Percentiles rank a stretch among this genome's conserved stretches.
phyloP scores from a whole-genome alignment of 2,113 vertebrate genomes.

The Bothrops jararaca region DNA sequence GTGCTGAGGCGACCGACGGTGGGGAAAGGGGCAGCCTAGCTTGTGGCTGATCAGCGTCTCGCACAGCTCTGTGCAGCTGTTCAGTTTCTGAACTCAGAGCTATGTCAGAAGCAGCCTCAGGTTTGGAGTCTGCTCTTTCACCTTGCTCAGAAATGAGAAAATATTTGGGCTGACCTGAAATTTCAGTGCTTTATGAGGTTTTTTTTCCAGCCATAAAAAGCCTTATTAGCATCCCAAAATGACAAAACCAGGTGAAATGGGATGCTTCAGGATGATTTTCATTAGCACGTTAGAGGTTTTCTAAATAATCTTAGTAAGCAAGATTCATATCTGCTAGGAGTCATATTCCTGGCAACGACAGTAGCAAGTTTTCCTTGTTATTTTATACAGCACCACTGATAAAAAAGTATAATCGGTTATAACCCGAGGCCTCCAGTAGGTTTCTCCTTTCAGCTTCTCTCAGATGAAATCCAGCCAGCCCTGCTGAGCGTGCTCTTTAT shows the following conservation, averaged over 20 bases:
- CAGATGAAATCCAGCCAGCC: rapidly evolving
- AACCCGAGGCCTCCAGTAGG: neutral
- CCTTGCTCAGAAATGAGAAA: neutral
- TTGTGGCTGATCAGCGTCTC: neutral
- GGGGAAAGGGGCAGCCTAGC: neutral
- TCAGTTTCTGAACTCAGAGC: neutral
- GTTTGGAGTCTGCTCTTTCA: neutral
- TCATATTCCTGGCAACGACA: neutral
- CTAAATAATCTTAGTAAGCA: neutral
- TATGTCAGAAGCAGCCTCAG: neutral
- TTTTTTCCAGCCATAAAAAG: neutral
- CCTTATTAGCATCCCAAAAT: neutral
- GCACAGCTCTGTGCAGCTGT: neutral
- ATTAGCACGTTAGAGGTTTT: neutral
- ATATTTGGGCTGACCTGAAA: neutral
- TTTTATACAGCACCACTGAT: neutral
- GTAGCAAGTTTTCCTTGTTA: neutral
- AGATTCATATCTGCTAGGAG: neutral
- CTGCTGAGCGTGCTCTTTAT: neutral
- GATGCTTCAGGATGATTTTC: neutral
- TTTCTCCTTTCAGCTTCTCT: neutral
- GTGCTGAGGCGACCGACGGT: neutral
- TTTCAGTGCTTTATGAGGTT: neutral
- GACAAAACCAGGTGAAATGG: neutral
- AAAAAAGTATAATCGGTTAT: neutral